Evolutionary conservation across 2,888 invertebrate genomes (phyloP).

Genomic region (Himalopsyche japonica): DNA sequence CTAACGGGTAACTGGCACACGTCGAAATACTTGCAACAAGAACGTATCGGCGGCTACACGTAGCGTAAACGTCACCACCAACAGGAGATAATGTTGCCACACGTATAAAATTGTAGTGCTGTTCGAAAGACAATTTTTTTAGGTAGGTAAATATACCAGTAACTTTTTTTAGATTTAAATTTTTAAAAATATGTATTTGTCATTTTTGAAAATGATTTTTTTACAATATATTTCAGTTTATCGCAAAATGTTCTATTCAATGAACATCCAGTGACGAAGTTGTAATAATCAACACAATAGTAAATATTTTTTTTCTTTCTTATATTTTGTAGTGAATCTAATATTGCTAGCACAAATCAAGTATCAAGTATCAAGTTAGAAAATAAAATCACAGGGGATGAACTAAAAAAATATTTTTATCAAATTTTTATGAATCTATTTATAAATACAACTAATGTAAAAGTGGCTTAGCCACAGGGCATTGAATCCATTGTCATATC

Average conservation of each 20-base stretch:
- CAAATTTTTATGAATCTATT: no score
- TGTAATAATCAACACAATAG: neutral
- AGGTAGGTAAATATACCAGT: neutral
- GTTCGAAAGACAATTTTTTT: neutral
- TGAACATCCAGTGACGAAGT: neutral
- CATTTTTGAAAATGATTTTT: no score
- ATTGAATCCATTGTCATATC: no score
- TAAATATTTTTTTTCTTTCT: no score
- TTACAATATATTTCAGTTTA: neutral
- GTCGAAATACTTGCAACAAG: constrained; percentile 9
- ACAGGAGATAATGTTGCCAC: constrained; percentile 21
- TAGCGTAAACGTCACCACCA: constrained; percentile 35
- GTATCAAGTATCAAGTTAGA: no score
- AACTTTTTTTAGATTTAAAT: neutral
- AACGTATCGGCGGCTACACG: constrained; percentile 27
- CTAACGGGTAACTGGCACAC: constrained; percentile 17
- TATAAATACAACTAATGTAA: no score
- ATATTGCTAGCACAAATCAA: no score
- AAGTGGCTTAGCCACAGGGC: no score
- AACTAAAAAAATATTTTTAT: no score
- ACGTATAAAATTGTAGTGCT: neutral
- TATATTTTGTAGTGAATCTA: no score
- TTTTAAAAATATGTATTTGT: neutral
- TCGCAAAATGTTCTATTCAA: neutral
- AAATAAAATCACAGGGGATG: no score